Conservation (phyloP, 2,888 invertebrate species). For the Resseliella maxima region DNA sequence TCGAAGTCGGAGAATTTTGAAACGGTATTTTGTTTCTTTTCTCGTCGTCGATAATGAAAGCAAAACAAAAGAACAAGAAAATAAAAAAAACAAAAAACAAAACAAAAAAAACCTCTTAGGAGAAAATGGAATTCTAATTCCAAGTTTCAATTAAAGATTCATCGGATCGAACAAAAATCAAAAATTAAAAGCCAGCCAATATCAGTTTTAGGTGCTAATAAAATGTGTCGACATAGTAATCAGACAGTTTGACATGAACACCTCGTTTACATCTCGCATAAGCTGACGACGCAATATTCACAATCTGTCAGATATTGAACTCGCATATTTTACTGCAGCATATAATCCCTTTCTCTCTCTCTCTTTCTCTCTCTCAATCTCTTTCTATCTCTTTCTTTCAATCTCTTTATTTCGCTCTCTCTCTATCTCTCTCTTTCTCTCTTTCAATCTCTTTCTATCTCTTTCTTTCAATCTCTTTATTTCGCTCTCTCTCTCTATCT, state of each 20-base stretch:
- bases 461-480: no score
- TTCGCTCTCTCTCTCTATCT: background rate
- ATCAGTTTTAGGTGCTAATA: slow-evolving; percentile 32
- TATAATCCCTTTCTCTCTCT: background rate
- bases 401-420: background rate
- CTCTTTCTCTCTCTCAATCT: background rate
- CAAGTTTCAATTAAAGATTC: background rate
- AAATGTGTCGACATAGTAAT: slow-evolving; percentile 49
- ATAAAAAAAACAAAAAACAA: background rate
- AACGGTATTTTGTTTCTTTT: background rate
- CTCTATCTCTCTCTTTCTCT: background rate
- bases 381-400: background rate
- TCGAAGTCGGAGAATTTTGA: background rate
- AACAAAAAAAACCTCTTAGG: background rate
- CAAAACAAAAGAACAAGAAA: background rate
- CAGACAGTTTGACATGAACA: slow-evolving; percentile 44
- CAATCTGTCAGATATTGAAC: background rate
- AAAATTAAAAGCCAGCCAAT: background rate
- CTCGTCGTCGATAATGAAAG: slow-evolving; percentile 11
- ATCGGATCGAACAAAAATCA: background rate
- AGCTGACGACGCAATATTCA: slow-evolving; percentile 17
- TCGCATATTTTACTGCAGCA: background rate
- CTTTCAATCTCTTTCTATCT: background rate
- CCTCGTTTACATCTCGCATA: slow-evolving; percentile 41
- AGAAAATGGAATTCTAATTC: slow-evolving; percentile 26